Base-by-base conservation (phyloP, 2,888 invertebrate species). In the Griposia aprilina region DNA sequence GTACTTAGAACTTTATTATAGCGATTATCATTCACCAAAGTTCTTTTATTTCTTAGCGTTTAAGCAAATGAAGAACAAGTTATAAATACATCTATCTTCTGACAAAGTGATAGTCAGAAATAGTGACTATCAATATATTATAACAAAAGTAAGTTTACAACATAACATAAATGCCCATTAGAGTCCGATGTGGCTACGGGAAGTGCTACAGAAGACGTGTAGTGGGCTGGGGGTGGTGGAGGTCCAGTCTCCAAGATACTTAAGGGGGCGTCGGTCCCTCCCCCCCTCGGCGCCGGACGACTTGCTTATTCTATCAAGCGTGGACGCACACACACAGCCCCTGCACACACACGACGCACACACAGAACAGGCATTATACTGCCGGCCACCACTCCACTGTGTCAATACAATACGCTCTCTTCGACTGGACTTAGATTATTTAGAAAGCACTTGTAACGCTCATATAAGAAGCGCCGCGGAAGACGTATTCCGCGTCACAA, bases 391-490 rank as follows among this genome's bases (percentile, higher is more conserved):
- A 97, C 96, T 96, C 96, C 94, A 96, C 97, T 97, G 92, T 97
- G 97, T 97, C 97, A 97, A 97, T 97, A 97, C 97, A 97, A 97
- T 97, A 97, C 97, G 95, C 96, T 96, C 97, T 96, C 96, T 96
- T 96, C 96, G 94, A 92, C 96, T 95, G 97, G 97, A 97, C 97
- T 97, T 96, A 97, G 97, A 97, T 97, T 97, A 97, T 97, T 97
- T 97, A 97, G 97, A 97, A 97, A 97, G 97, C 97, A 97, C 97
- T 97, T 97, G 96, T 97, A 97, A 97, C 95, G 96, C 96, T 97
- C 97, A 97, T 97, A 97, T 97, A 97, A 97, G 97, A 96, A 95
- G 95, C 95, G 94, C 93, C 95, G 94, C 94, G 94, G 94, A 96
- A 97, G 96, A 96, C 94, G 95, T 94, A 94, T 95, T 94, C 93